Percentiles rank a stretch among this genome's conserved stretches.
Evolutionary conservation across 1,140 invertebrate genomes (phyloP).

Genomic region (Drosophila baimaii): DNA sequence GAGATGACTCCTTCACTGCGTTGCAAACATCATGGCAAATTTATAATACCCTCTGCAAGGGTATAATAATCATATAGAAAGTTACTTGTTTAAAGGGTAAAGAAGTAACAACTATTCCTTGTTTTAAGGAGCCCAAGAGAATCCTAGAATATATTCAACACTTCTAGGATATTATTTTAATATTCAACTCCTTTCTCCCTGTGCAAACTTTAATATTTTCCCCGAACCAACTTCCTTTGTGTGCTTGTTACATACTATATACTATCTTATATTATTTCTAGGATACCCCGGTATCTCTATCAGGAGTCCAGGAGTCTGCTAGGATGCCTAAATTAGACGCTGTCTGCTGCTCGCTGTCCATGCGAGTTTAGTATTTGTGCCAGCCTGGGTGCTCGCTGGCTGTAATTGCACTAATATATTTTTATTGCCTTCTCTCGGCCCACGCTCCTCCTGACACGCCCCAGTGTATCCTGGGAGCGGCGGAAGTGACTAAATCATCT

Average conservation of each 20-base stretch:
- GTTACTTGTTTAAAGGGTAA: neutral
- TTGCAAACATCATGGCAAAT: too few relatives aligned
- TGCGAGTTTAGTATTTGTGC: constrained; percentile 13
- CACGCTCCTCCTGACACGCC: constrained; percentile 33
- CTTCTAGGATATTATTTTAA: too few relatives aligned
- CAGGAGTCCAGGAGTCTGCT: constrained; percentile 24
- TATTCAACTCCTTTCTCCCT: neutral
- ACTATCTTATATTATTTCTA: constrained; percentile 19
- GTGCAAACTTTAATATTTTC: constrained; percentile 2
- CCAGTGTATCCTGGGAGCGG: constrained; percentile 8
- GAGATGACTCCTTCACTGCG: too few relatives aligned
- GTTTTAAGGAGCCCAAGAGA: too few relatives aligned
- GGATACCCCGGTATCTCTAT: constrained; percentile 20
- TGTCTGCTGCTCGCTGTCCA: constrained; percentile 26
- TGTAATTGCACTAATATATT: constrained; percentile 83
- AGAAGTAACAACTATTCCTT: neutral
- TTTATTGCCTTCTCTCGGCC: constrained; percentile 67
- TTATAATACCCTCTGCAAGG: too few relatives aligned
- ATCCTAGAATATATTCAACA: too few relatives aligned
- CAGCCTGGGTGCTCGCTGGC: constrained; percentile 60
- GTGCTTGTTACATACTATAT: neutral
- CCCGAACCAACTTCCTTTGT: neutral
- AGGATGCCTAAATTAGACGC: constrained; percentile 68
- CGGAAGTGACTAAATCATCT: constrained; percentile 82
- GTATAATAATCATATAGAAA: neutral